Evolutionary conservation across 2,113 vertebrate genomes (phyloP).

Genomic region (Dolichallabes microphthalmus): DNA sequence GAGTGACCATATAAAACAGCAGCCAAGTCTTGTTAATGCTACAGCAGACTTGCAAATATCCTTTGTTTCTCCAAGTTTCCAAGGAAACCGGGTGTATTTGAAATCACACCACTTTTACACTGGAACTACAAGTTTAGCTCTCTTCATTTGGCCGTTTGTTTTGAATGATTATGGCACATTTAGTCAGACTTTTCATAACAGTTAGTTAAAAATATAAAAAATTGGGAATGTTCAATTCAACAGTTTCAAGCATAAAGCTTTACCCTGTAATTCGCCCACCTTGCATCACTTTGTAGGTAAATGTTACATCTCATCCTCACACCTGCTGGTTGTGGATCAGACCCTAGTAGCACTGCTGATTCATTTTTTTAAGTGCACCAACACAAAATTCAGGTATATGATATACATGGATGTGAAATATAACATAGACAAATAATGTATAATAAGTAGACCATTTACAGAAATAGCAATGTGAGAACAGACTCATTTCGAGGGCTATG

Average conservation of each 20-base stretch:
- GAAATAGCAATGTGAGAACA: no score
- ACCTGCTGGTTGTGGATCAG: neutral
- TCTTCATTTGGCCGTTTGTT: constrained; percentile 11
- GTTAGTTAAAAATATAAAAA: neutral
- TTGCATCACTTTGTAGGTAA: neutral
- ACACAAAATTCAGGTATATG: no score
- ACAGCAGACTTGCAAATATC: neutral
- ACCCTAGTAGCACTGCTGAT: no score
- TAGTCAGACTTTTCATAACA: neutral
- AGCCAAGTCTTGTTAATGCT: constrained; percentile 35
- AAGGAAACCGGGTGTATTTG: constrained; percentile 37
- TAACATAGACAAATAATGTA: no score
- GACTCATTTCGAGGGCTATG: no score
- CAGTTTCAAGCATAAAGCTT: neutral
- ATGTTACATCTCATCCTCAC: neutral
- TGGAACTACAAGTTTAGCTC: neutral
- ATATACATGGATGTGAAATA: no score
- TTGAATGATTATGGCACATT: neutral
- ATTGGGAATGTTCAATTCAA: neutral
- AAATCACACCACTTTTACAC: constrained; percentile 45
- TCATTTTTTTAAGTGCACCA: no score
- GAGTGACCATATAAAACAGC: constrained; percentile 32
- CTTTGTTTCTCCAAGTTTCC: constrained; percentile 21
- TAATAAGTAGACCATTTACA: no score
- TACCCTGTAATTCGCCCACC: neutral